These are phyloP conservation scores for Spea bombifrons DNA, from an alignment of 2,113 vertebrate species.

Conservation along the genomic window DNA sequence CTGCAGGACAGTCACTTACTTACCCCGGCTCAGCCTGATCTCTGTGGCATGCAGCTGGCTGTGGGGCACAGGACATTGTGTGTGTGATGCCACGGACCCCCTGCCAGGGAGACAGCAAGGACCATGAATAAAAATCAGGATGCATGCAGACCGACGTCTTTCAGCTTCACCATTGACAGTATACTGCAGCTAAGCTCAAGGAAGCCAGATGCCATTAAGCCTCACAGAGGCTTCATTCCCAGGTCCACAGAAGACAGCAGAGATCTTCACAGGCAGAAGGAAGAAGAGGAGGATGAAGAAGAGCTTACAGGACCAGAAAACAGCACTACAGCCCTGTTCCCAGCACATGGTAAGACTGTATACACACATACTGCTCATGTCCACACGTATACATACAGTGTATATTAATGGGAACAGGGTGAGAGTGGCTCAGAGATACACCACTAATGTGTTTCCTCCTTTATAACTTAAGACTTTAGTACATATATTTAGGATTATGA, in stretches of 20 bases:
- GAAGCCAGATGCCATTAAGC: slow-evolving; percentile 7
- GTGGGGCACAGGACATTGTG: neutral
- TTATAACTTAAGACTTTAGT: too few species aligned
- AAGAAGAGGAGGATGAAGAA: slow-evolving; percentile 28
- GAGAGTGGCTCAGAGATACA: too few species aligned
- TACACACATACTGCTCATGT: too few species aligned
- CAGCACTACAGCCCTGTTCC: neutral
- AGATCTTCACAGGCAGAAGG: slow-evolving; percentile 16
- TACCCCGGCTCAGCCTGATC: neutral
- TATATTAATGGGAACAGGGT: too few species aligned
- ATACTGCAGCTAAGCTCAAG: slow-evolving; percentile 48
- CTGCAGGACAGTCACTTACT: too few species aligned
- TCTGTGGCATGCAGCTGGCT: neutral
- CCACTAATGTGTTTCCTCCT: too few species aligned
- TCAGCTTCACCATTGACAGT: slow-evolving; percentile 57
- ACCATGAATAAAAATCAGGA: slow-evolving; percentile 41
- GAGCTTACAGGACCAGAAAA: slow-evolving; percentile 7
- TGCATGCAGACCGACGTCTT: slow-evolving; percentile 19
- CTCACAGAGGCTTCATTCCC: slow-evolving; percentile 26
- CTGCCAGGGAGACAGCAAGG: neutral
- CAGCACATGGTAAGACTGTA: slow-evolving; percentile 3
- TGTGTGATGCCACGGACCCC: neutral
- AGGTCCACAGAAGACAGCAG: slow-evolving; percentile 9
- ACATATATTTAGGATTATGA: too few species aligned
- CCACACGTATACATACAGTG: too few species aligned